phyloP scores from a whole-genome alignment of 2,113 vertebrate species.

The Rhinogobius similis region DNA sequence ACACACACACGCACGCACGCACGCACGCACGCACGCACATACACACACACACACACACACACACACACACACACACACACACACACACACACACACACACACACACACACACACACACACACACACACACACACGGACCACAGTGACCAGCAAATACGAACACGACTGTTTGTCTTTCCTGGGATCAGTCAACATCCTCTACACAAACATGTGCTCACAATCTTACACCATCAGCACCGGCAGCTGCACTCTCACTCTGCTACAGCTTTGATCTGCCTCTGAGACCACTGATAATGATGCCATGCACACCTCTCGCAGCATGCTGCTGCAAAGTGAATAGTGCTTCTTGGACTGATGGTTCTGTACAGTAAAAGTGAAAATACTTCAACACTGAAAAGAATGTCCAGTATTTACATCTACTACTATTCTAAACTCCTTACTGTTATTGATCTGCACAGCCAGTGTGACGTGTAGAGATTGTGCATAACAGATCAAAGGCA shows the following conservation, averaged over 20 bases:
- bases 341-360: constrained; percentile 25
- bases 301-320: constrained; percentile 69
- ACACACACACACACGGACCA: constrained; percentile 7
- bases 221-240: constrained; percentile 66
- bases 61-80: not conserved
- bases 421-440: not conserved
- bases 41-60: not conserved
- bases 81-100: too few species aligned
- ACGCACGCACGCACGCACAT: too few species aligned
- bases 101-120: too few species aligned
- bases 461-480: not conserved
- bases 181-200: constrained; percentile 82
- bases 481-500: not conserved
- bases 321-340: constrained; percentile 50
- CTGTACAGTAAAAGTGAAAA: constrained; percentile 17
- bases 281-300: constrained; percentile 75
- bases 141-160: constrained; percentile 66
- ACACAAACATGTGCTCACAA: constrained; percentile 78
- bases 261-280: constrained; percentile 73
- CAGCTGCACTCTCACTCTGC: constrained; percentile 80
- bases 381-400: not conserved
- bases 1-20: too few species aligned
- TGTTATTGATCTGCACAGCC: not conserved
- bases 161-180: constrained; percentile 76
- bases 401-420: not conserved